A percentile compares a stretch with the other conserved stretches of the same genome.
phyloP scores from a whole-genome alignment of 1,140 invertebrate species.

The Drosophila mauritiana region DNA sequence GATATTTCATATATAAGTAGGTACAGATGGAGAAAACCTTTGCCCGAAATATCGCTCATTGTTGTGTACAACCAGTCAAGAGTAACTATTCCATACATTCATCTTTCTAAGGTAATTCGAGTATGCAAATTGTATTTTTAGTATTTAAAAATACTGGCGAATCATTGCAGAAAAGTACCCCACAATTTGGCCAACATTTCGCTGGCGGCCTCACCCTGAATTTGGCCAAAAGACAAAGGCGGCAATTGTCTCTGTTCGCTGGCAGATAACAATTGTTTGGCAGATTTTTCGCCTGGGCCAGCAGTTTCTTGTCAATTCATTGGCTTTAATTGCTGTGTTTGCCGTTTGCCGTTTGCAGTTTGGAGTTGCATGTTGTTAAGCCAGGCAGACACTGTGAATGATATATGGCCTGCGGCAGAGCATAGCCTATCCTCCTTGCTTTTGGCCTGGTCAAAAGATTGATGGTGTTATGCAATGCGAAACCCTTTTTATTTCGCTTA shows the following conservation, averaged over 20 bases:
- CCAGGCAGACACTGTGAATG: conserved; percentile 51
- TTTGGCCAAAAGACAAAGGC: conserved; percentile 34
- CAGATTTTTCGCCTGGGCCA: conserved; percentile 52
- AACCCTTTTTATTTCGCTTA: conserved; percentile 36
- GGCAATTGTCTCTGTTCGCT: conserved; percentile 36
- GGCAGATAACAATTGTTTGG: conserved; percentile 43
- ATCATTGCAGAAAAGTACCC: conserved; percentile 55
- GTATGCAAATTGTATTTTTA: conserved; percentile 21
- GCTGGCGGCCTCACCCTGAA: conserved; percentile 62
- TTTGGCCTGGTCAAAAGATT: conserved; percentile 74
- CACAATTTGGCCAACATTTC: conserved; percentile 64
- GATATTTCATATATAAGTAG: neutral
- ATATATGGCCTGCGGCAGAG: conserved; percentile 74
- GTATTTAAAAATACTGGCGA: conserved; percentile 46
- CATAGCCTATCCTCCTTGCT: conserved; percentile 43
- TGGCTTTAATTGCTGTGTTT: conserved; percentile 68
- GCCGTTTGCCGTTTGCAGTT: neutral
- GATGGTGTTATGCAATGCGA: conserved; percentile 67
- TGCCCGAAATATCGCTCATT: neutral
- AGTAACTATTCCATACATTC: conserved; percentile 14
- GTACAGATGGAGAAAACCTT: neutral
- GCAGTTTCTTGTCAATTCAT: conserved; percentile 80
- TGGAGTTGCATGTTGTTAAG: conserved; percentile 15
- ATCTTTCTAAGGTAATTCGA: conserved; percentile 1
- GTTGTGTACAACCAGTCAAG: neutral